Evolutionary conservation across 2,797 vertebrate genomes (phyloP), one percentile per base, ranked within the genome.

Genomic region (Meda fulgida): DNA sequence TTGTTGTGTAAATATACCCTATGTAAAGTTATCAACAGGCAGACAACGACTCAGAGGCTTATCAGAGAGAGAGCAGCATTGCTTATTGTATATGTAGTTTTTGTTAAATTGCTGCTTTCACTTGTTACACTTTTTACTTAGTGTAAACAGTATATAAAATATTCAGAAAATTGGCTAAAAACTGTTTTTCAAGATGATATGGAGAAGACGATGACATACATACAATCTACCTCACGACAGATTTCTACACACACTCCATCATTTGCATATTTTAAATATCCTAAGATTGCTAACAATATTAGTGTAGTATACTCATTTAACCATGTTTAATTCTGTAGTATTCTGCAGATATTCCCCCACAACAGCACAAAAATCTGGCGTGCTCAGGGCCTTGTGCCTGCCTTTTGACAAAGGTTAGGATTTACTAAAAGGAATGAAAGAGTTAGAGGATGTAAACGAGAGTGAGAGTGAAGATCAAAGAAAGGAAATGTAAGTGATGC

Each of bases 401-500:
- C 34, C 55, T 83, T 3, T 38, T 36, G 43, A 76, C 40, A 76
- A 76, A 76, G 55, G n/a, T 43, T 43, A 43, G 16, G 0, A 6
- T 58, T 19, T 71, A 60, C 36, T 60, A 34, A 46, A 2, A 9
- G n/a, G 9, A 19, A 53, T 6, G 13, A 36, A 31, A 7, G 58
- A 51, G 36, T 65, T 23, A 26, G 55, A 71, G 11, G 21, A 60
- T 70, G 34, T 55, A 81, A 81, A 81, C 23, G 26, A 70, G 66
- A 70, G 46, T 48, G 14, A 48, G 66, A 70, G 46, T 16, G 14
- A 48, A 48, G 21, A 81, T 70, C 46, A 70, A 81, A 55, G 23
- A 69, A 53, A 38, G 79, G 29, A 53, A 38, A 69, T 69, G 46
- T 51, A 70, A 70, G 79, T 70, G 48, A 51, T 51, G 46, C 43